Base-by-base conservation (phyloP, 2,888 invertebrate genomes). In the Cantharis flavilabris region DNA sequence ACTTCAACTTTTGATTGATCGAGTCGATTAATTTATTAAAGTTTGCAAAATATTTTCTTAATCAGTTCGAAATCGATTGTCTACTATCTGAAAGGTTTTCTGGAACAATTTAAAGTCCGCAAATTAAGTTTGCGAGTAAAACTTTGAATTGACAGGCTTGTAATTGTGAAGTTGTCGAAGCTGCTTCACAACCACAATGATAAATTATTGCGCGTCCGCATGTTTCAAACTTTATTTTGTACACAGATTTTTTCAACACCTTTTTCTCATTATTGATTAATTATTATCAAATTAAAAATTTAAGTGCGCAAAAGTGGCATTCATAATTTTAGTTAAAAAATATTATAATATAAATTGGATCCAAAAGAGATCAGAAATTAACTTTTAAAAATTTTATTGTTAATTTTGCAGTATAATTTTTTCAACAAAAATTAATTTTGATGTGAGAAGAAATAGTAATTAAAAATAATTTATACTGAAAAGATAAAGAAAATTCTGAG, bases 91-190 rank as follows among this genome's bases (percentile, higher is more conserved):
- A 84, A 82, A 84, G 82, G 83, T 83, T 84, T 83, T 80, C 82
- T 76, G 81, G 82, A 83, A 84, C 84, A 84, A 84, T 84, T 84
- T 84, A 84, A 84, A 84, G 84, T 84, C 84, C 81, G 83, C 82
- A 84, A 84, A 84, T 84, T 84, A 84, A 84, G 84, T 84, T 84
- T 84, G 83, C 84, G 81, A 80, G 82, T 80, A 82, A 84, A 84
- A 84, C 82, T 84, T 84, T 83, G 83, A 83, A 83, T 83, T 83
- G 84, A 84, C 84, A 84, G 83, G 81, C 83, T 81, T 81, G 84
- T 85, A 85, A 84, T 84, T 85, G 84, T 84, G 82, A 85, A 84
- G 84, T 85, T 85, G 83, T 84, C 83, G 81, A 79, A 80, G 82
- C 78, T 79, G 78, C 78, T 79, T 79, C 72, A 70, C 76, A 80